Evolutionary conservation across 2,113 vertebrate species (phyloP), one percentile per base, ranked within the genome.

Genomic region (Ameiurus melas): DNA sequence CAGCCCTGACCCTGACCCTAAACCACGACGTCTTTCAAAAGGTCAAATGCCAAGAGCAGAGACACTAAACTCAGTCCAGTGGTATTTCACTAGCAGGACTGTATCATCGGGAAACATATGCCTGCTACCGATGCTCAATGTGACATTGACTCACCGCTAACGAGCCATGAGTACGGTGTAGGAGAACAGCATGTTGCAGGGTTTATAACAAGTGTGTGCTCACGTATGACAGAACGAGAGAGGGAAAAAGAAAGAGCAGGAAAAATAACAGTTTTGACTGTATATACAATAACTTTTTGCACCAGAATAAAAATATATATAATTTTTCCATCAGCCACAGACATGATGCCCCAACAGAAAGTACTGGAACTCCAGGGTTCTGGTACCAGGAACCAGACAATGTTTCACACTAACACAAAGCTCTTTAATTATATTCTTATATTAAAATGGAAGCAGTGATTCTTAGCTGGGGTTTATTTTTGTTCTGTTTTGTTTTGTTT

Each of bases 51-150:
- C 79, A 57, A 57, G 30, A 58, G 55, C 79, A 33, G 68, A 57
- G 68, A 83, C 60, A 86, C 62, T 66, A 86, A 89, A 87, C 88
- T 86, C 87, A 86, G 71, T 86, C 39, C 57, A 5, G 66, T 55
- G 55, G 71, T 77, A 88, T 84, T 89, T 73, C 66, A 87, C 84
- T 83, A 82, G 16, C 1, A 53, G 14, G 51, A 80, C 30, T 39
- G 79, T 85, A 82, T 90, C 64, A 84, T 43, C 39, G 16, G 30
- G 64, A 81, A 83, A 51, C 77, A 55, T 66, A 70, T n/a, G 58
- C 39, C 36, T 13, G 81, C 22, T 30, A 19, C 39, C 30, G 62
- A 66, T 17, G 60, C 43, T 53, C 83, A 10, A 20, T 19, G 60
- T 68, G 62, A 53, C 62, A 70, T 43, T 84, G 82, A 84, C 39